These are phyloP conservation scores for Cyphomyrus discorhynchus DNA, from an alignment of 2,113 vertebrate genomes.

Conservation along the genomic window DNA sequence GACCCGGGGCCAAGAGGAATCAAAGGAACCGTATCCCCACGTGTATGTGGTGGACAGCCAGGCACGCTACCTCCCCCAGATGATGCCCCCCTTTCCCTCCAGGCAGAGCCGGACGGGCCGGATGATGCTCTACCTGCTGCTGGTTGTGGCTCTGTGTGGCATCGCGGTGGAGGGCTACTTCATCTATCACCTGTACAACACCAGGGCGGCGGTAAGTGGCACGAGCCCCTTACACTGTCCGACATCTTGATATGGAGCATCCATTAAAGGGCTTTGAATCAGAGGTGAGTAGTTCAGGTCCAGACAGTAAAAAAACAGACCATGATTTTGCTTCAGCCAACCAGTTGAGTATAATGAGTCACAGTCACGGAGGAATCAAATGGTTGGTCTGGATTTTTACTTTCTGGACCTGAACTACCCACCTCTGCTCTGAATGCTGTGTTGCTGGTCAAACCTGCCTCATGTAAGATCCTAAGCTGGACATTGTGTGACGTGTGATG, in stretches of 20 bases:
- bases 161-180: constrained; percentile 62
- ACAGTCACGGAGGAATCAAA: not conserved
- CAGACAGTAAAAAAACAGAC: not conserved
- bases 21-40: constrained; percentile 33
- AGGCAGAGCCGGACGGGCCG: not conserved
- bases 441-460: not conserved
- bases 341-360: not conserved
- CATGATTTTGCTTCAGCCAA: not conserved
- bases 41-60: constrained; percentile 63
- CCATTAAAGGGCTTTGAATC: not conserved
- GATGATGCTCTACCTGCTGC: constrained; percentile 53
- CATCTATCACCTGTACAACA: constrained; percentile 52
- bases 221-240: not conserved
- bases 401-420: not conserved
- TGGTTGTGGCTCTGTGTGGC: constrained; percentile 50
- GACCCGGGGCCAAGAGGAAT: constrained; percentile 38
- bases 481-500: not conserved
- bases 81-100: not conserved
- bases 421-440: not conserved
- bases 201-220: constrained; percentile 37
- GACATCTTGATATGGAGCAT: not conserved
- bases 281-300: not conserved
- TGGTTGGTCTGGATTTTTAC: not conserved
- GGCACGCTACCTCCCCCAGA: constrained; percentile 35
- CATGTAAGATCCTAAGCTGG: not conserved